Conservation (phyloP, 2,888 invertebrate species). For the Oligia strigilis region DNA sequence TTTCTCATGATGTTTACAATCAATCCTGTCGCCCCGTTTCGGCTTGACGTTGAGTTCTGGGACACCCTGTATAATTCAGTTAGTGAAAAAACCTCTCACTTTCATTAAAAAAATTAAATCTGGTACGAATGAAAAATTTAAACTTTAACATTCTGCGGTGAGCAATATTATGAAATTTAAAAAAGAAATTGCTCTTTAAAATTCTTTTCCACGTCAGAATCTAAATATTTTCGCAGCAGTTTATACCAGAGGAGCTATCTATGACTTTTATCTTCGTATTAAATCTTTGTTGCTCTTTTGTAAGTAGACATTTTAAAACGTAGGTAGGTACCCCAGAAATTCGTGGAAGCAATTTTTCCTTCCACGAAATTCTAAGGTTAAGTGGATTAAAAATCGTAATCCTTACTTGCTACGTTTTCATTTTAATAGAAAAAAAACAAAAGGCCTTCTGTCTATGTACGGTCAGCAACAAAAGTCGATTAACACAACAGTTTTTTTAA, state of each 20-base stretch:
- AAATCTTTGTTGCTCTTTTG: slow-evolving; percentile 19
- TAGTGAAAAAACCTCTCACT: neutral
- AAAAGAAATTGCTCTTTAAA: slow-evolving; percentile 27
- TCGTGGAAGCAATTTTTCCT: neutral
- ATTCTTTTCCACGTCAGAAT: slow-evolving; percentile 9
- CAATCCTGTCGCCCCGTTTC: too few relatives aligned
- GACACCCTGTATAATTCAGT: too few relatives aligned
- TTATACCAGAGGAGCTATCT: slow-evolving; percentile 2
- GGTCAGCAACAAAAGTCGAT: too few relatives aligned
- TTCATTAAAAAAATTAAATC: neutral
- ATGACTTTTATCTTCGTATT: slow-evolving; percentile 25
- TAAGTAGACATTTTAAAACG: slow-evolving; percentile 21
- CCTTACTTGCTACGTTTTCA: neutral
- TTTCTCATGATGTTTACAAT: too few relatives aligned
- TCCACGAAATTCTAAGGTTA: neutral
- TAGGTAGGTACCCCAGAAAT: neutral
- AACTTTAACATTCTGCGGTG: neutral
- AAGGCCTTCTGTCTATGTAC: neutral
- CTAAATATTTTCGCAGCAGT: slow-evolving; percentile 23
- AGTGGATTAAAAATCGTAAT: neutral
- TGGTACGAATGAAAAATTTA: neutral
- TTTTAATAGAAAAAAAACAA: neutral
- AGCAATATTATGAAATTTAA: neutral
- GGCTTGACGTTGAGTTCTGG: too few relatives aligned
- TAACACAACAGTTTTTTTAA: too few relatives aligned